phyloP scores from a whole-genome alignment of 2,888 invertebrate species.

The Chrysodeixis includens region DNA sequence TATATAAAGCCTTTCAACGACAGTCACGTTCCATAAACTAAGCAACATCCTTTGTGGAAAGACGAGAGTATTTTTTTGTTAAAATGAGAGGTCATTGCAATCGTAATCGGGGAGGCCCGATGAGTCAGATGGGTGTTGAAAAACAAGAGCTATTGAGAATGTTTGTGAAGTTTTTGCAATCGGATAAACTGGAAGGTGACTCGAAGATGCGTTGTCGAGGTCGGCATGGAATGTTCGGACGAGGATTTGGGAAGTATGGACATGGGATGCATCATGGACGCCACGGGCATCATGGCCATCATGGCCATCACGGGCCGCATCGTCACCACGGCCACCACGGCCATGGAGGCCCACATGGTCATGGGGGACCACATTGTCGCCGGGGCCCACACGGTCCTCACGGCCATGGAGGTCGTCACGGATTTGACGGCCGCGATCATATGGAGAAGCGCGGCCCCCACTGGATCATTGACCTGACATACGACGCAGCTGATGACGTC shows the following conservation, averaged over 20 bases:
- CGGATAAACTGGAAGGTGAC: constrained; percentile 37
- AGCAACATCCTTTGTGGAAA: constrained; percentile 45
- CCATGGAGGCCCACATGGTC: constrained; percentile 19
- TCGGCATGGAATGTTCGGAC: constrained; percentile 47
- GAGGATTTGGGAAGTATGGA: constrained; percentile 54
- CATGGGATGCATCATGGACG: constrained; percentile 26
- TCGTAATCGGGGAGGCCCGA: constrained; percentile 44
- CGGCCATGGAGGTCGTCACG: constrained; percentile 32
- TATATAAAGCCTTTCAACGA: constrained; percentile 47
- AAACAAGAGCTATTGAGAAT: constrained; percentile 58
- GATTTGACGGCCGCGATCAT: constrained; percentile 32
- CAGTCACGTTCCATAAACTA: constrained; percentile 51
- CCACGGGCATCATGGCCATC: constrained; percentile 22
- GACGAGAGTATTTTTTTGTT: constrained; percentile 38
- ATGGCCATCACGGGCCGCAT: constrained; percentile 2
- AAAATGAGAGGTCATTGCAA: constrained; percentile 60
- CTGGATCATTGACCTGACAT: constrained; percentile 47
- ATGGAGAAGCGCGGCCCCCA: constrained; percentile 50
- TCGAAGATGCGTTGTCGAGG: constrained; percentile 34
- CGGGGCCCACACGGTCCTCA: constrained; percentile 37
- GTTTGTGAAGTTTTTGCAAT: constrained; percentile 59
- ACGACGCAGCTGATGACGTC: constrained; percentile 38
- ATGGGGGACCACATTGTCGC: constrained; percentile 23
- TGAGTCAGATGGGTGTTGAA: constrained; percentile 40
- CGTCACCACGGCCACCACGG: constrained; percentile 10